phyloP scores from a whole-genome alignment of 2,797 vertebrate species.

The Pipistrellus pygmaeus region DNA sequence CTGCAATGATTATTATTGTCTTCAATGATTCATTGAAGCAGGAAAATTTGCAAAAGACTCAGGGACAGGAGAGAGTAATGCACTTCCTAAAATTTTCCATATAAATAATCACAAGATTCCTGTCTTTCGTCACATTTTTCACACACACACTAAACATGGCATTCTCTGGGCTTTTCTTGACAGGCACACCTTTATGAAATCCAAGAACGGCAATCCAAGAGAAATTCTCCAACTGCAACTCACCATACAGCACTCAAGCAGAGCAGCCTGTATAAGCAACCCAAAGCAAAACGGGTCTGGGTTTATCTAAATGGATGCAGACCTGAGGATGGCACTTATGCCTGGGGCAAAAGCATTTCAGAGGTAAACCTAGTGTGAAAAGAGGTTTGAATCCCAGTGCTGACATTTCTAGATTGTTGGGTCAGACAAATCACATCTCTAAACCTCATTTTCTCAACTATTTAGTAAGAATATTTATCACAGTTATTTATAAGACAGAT shows the following conservation, averaged over 20 bases:
- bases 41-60: background rate
- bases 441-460: background rate
- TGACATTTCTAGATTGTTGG: background rate
- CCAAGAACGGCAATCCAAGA: conserved; percentile 68
- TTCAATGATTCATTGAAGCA: conserved; percentile 15
- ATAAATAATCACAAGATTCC: background rate
- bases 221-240: conserved; percentile 24
- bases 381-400: background rate
- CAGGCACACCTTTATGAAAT: conserved; percentile 78
- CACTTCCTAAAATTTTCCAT: background rate
- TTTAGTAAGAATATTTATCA: conserved; percentile 41
- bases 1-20: background rate
- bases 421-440: background rate
- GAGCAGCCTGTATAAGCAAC: conserved; percentile 73
- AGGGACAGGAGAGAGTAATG: background rate
- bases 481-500: conserved; percentile 23
- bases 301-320: conserved; percentile 77
- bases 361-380: conserved; percentile 72
- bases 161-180: conserved; percentile 35
- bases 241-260: background rate
- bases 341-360: conserved; percentile 79
- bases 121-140: background rate
- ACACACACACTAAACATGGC: background rate
- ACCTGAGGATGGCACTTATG: conserved; percentile 60
- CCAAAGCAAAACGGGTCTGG: conserved; percentile 75